Evolutionary conservation across 2,888 invertebrate species (phyloP), one percentile per base, ranked within the genome.

Genomic region (Bhutanitis thaidina): DNA sequence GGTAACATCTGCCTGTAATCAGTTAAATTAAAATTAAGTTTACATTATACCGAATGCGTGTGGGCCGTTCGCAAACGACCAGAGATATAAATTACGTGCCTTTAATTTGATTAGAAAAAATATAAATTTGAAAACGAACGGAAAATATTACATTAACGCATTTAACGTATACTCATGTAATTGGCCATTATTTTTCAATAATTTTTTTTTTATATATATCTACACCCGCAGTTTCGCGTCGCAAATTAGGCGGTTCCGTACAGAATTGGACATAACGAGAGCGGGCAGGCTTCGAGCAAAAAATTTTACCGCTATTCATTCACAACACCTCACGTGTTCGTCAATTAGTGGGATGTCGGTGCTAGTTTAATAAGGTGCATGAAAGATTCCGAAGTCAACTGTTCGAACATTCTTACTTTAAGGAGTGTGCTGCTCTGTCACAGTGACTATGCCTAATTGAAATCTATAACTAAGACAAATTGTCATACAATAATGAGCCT

Each of bases 1-100:
- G 29, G n/a, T n/a, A 41, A 51, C 69, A 69, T 60, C 65, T 67
- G 69, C 63, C 52, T 43, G 52, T 68, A 66, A 66, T 68, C 65
- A 65, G 65, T 65, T 58, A 36, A 47, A 46, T 43, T 37, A 46
- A 52, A 52, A 46, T 37, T 46, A 46, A 45, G 35, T 37, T 30
- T 44, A 32, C 38, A 44, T 50, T 50, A 44, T 35, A 27, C 10
- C 2, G 8, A 37, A 8, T 25, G 36, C 43, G 52, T 46, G 52
- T 52, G 52, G 52, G 8, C 50, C 15, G 15, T 4, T 14, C 20
- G n/a, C n/a, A 12, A n/a, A 34, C 3, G 29, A 12, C 1, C 10
- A 20, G 0, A 44, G 1, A 29, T 15, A 45, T 38, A 20, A 20
- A 46, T 46, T n/a, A 1, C 10, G 9, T 8, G 20, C 7, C 30